These are phyloP conservation scores for Sebastes oblongus DNA, from an alignment of 2,797 vertebrate species.

Conservation along the genomic window DNA sequence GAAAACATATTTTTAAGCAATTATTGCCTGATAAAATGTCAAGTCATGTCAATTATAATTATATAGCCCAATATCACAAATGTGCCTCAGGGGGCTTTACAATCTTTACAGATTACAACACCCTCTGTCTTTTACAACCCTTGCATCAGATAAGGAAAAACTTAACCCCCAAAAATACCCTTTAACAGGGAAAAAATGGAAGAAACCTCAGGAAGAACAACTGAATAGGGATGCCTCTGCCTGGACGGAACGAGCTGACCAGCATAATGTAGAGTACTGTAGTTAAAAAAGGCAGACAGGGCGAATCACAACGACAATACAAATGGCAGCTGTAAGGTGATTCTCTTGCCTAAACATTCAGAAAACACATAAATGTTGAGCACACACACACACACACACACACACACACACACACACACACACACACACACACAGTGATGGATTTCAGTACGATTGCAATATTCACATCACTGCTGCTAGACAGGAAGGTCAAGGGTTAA, in stretches of 20 bases:
- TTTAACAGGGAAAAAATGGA: too few species aligned
- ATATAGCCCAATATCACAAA: too few species aligned
- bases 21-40: not conserved
- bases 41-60: not conserved
- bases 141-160: too few species aligned
- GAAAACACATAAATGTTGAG: not conserved
- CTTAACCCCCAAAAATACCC: too few species aligned
- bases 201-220: too few species aligned
- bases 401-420: not conserved
- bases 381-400: not conserved
- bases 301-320: not conserved
- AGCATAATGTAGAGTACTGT: not conserved
- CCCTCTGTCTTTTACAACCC: too few species aligned
- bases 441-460: slow-evolving; percentile 1
- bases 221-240: too few species aligned
- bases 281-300: not conserved
- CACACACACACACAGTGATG: not conserved
- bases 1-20: not conserved
- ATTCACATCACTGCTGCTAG: slow-evolving; percentile 25
- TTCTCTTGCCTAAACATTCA: not conserved
- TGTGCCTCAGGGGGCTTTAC: too few species aligned
- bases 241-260: not conserved
- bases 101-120: too few species aligned
- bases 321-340: not conserved
- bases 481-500: slow-evolving; percentile 55